Percentiles rank a stretch among this genome's conserved stretches.
phyloP scores from a whole-genome alignment of 2,113 vertebrate genomes.

The Ursus arctos region DNA sequence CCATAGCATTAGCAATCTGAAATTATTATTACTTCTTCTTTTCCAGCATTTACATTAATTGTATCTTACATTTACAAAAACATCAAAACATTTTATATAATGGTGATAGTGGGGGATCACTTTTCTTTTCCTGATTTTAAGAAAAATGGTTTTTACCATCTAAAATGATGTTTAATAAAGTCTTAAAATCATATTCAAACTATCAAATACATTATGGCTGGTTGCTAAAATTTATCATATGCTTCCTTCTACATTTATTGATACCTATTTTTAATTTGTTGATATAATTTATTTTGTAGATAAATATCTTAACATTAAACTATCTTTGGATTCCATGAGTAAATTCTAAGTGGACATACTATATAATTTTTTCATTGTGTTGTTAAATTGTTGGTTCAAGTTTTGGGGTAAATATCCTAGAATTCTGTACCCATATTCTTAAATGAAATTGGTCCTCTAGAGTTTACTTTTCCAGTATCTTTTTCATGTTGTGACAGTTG shows the following conservation, averaged over 20 bases:
- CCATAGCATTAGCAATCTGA: not conserved
- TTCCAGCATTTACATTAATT: not conserved
- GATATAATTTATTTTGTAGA: not conserved
- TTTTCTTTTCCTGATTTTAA: not conserved
- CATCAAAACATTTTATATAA: not conserved
- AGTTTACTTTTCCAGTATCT: slow-evolving; percentile 13
- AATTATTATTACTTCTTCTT: not conserved
- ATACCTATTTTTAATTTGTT: slow-evolving; percentile 13
- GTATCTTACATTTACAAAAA: not conserved
- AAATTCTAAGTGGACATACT: not conserved
- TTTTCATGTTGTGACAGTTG: not conserved
- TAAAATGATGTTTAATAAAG: not conserved
- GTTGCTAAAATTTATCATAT: not conserved
- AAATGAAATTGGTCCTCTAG: not conserved
- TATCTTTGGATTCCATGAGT: not conserved
- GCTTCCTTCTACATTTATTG: not conserved
- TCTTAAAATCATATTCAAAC: not conserved
- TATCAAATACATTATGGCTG: not conserved
- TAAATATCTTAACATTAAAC: slow-evolving; percentile 3
- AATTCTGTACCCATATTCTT: not conserved
- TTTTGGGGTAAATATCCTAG: not conserved
- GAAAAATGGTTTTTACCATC: not conserved
- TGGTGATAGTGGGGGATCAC: not conserved
- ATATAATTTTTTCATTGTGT: not conserved
- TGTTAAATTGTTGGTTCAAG: not conserved